These are phyloP conservation scores for Rambutsinella grinnellia DNA, from an alignment of 2,888 invertebrate genomes.

Conservation along the genomic window DNA sequence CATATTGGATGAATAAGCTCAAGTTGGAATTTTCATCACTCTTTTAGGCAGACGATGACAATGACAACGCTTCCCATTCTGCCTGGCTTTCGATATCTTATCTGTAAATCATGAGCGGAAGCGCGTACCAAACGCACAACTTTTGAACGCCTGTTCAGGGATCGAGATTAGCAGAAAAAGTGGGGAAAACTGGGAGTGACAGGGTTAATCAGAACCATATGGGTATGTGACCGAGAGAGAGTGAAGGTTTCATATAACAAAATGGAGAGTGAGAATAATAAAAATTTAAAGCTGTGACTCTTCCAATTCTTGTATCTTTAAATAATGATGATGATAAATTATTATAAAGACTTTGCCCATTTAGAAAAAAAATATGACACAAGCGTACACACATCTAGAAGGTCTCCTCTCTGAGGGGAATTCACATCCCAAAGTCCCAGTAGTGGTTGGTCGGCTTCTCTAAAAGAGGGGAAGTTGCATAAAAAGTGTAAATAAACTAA, in stretches of 20 bases:
- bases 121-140: conserved; percentile 10
- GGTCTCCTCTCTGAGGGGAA: too few relatives aligned
- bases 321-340: neutral
- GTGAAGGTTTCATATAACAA: too few relatives aligned
- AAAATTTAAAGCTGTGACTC: too few relatives aligned
- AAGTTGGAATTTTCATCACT: conserved; percentile 1
- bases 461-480: neutral
- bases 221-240: too few relatives aligned
- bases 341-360: neutral
- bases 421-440: conserved; percentile 25
- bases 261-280: too few relatives aligned
- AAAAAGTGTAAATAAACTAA: conserved; percentile 24
- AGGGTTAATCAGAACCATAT: conserved; percentile 31
- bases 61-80: neutral
- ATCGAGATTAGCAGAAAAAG: too few relatives aligned
- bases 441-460: neutral
- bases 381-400: too few relatives aligned
- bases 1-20: too few relatives aligned
- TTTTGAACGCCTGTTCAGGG: neutral
- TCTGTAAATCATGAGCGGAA: conserved; percentile 5
- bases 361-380: neutral
- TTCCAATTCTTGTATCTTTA: neutral
- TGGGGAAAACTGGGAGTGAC: too few relatives aligned
- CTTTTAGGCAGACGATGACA: conserved; percentile 8
- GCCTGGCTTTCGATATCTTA: neutral